phyloP scores from a whole-genome alignment of 1,140 invertebrate species.

The Habropoda laboriosa region DNA sequence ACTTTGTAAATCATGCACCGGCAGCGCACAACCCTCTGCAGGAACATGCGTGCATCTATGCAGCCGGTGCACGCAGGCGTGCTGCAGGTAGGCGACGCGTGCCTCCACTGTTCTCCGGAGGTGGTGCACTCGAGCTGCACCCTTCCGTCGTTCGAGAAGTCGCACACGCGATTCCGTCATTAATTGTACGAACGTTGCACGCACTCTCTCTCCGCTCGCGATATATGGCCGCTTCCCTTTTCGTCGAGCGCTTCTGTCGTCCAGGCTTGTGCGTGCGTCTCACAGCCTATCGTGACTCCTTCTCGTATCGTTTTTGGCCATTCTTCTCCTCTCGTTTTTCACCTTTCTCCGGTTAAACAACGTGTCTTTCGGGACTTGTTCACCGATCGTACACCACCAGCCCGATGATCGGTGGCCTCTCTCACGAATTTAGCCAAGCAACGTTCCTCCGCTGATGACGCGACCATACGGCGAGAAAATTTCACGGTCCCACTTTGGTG shows the following conservation, averaged over 20 bases:
- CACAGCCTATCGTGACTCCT: neutral
- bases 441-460: too few relatives aligned
- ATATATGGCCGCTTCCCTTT: conserved; percentile 7
- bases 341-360: too few relatives aligned
- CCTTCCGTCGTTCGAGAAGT: conserved; percentile 43
- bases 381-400: too few relatives aligned
- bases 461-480: neutral
- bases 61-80: conserved; percentile 16
- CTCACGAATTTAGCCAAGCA: neutral
- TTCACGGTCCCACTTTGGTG: neutral
- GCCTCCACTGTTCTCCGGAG: conserved; percentile 56
- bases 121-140: conserved; percentile 49
- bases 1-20: conserved; percentile 47
- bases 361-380: too few relatives aligned
- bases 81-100: conserved; percentile 53
- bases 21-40: neutral
- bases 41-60: conserved; percentile 11
- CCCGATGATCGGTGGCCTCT: neutral
- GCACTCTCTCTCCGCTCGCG: conserved; percentile 46
- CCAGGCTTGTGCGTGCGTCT: neutral
- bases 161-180: conserved; percentile 65
- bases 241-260: conserved; percentile 11
- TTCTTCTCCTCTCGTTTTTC: neutral
- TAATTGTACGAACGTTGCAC: conserved; percentile 57
- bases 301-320: neutral